Conservation (phyloP, 2,888 invertebrate genomes). For the Agrotis exclamationis region DNA sequence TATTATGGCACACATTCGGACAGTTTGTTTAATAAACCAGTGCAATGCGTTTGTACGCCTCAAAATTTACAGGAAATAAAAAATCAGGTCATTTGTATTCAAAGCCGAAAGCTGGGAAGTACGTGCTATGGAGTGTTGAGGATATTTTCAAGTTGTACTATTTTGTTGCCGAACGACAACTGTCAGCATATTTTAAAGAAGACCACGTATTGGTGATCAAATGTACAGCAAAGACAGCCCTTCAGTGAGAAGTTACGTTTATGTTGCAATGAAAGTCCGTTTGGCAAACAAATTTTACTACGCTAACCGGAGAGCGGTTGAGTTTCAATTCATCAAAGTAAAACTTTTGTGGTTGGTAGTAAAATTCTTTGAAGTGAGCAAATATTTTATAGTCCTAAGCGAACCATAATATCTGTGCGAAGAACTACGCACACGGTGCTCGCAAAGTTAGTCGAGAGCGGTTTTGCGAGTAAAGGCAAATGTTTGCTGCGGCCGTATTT, state of each 20-base stretch:
- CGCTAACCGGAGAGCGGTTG: conserved; percentile 14
- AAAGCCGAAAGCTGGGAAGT: conserved; percentile 65
- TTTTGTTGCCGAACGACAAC: conserved; percentile 60
- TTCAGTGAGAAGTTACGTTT: conserved; percentile 10
- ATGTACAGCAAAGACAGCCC: conserved; percentile 17
- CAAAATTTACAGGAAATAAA: conserved; percentile 63
- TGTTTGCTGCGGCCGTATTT: conserved; percentile 47
- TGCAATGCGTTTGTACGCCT: conserved; percentile 51
- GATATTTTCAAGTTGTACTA: conserved; percentile 58
- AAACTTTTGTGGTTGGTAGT: conserved; percentile 45
- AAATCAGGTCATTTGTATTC: conserved; percentile 75
- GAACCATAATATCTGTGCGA: conserved; percentile 43
- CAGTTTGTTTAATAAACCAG: conserved; percentile 68
- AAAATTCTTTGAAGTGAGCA: conserved; percentile 53
- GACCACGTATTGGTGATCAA: conserved; percentile 48
- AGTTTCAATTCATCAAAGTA: conserved; percentile 52
- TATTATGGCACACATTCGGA: conserved; percentile 58
- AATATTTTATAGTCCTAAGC: conserved; percentile 54
- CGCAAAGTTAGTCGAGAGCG: conserved; percentile 43
- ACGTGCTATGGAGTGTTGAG: conserved; percentile 61
- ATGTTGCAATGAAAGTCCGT: conserved; percentile 25
- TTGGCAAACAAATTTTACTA: conserved; percentile 50
- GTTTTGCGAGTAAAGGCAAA: conserved; percentile 49
- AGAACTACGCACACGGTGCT: conserved; percentile 41
- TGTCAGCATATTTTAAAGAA: conserved; percentile 50